Base-by-base conservation (phyloP, 1,140 invertebrate genomes). In the Coelopa frigida region DNA sequence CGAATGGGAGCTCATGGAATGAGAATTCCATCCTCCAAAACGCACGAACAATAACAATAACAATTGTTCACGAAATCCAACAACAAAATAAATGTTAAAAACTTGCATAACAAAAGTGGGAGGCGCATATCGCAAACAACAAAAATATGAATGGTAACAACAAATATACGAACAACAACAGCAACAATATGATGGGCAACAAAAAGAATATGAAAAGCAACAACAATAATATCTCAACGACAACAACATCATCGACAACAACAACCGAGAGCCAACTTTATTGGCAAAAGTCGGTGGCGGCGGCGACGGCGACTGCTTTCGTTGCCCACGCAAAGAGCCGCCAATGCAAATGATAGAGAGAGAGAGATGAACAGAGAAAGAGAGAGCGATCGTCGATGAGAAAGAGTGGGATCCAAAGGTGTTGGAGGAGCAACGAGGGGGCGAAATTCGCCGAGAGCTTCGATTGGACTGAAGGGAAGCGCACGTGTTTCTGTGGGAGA, bases 271-370 rank as follows among this genome's bases (percentile, higher is more conserved):
- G 20, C 29, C 32, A 26, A 29, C 32, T 27, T 39, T 32, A 38
- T 39, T 39, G 37, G 37, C 45, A 49, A 43, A 63, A 63, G 60
- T 63, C 57, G 60, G 60, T 63, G 60, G 60, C 51, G 60, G 60
- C 39, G 14, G 14, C 24, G 23, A 41, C 39, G 15, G 23, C 39
- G n/a, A 27, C 24, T n/a, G n/a, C 21, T n/a, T n/a, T n/a, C n/a
- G 17, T 6, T 10, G 21, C 21, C 15, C 20, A 6, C 36, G 27
- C 39, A 26, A 26, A 27, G 18, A 27, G 10, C 1, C 26, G 32
- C 12, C 23, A 10, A 42, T 18, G 8, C 6, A 29, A n/a, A 42
- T 15, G 33, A 27, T 21, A n/a, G 8, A 8, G n/a, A 29, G n/a
- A 29, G 27, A 29, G 20, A 10, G 17, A 20, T 4, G 18, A 38